Percentiles rank a stretch among this genome's conserved stretches.
Conservation (phyloP, 2,797 vertebrate genomes). For the Anguilla anguilla region DNA sequence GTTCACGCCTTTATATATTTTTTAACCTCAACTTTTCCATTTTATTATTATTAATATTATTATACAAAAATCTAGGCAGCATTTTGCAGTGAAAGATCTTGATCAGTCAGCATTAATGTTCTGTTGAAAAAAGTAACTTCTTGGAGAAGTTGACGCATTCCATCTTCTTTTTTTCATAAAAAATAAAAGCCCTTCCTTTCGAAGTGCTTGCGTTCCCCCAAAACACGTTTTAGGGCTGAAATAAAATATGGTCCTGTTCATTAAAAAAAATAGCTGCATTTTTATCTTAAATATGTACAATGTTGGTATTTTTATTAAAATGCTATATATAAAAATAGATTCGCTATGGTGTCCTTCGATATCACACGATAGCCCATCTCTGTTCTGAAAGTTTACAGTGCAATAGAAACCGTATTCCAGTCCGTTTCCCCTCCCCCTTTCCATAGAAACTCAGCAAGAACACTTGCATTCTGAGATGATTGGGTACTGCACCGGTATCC, state of each 20-base stretch:
- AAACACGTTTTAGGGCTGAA: slow-evolving; percentile 66
- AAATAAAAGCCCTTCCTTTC: slow-evolving; percentile 68
- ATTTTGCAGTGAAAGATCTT: slow-evolving; percentile 80
- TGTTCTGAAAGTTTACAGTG: slow-evolving; percentile 78
- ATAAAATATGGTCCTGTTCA: slow-evolving; percentile 89
- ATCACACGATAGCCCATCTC: slow-evolving; percentile 52
- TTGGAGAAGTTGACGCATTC: slow-evolving; percentile 72
- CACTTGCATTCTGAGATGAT: slow-evolving; percentile 96
- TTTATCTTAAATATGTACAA: slow-evolving; percentile 81
- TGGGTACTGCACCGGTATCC: slow-evolving; percentile 93
- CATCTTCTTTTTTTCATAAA: slow-evolving; percentile 70
- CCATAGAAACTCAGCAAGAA: slow-evolving; percentile 79
- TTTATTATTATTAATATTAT: slow-evolving; percentile 82
- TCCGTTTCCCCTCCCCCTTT: slow-evolving; percentile 55
- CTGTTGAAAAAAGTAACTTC: slow-evolving; percentile 65
- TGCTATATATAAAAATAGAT: slow-evolving; percentile 97
- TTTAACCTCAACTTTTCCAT: slow-evolving; percentile 78
- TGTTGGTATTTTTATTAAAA: slow-evolving; percentile 85
- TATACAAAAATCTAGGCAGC: slow-evolving; percentile 79
- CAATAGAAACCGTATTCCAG: slow-evolving; percentile 74
- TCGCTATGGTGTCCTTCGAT: slow-evolving; percentile 85
- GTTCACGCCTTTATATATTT: slow-evolving; percentile 82
- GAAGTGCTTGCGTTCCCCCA: slow-evolving; percentile 70
- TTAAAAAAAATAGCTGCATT: slow-evolving; percentile 86
- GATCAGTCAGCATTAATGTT: slow-evolving; percentile 78